Percentiles rank a stretch among this genome's conserved stretches.
These are phyloP conservation scores for Haemorhous mexicanus DNA, from an alignment of 2,113 vertebrate species.

Conservation along the genomic window DNA sequence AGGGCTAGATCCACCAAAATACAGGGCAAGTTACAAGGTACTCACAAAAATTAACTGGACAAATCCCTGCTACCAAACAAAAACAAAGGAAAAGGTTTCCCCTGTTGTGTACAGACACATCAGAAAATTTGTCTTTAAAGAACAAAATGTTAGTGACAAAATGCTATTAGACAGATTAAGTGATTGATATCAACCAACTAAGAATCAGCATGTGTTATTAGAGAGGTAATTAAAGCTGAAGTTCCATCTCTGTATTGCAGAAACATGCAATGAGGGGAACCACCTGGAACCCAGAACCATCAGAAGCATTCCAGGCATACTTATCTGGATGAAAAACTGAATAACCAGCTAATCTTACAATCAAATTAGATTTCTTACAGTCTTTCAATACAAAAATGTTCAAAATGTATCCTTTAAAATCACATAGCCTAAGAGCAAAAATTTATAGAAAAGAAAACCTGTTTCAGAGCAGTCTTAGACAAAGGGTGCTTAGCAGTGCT, in stretches of 20 bases:
- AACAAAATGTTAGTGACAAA: background rate
- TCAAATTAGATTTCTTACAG: background rate
- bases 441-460: background rate
- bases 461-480: background rate
- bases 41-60: background rate
- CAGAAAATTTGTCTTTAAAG: background rate
- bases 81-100: background rate
- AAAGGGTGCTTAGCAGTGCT: background rate
- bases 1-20: background rate
- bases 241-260: background rate
- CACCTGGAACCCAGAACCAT: background rate
- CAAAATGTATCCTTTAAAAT: background rate
- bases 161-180: background rate
- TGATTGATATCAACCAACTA: background rate
- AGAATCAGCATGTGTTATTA: background rate
- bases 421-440: background rate
- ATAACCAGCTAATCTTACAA: background rate
- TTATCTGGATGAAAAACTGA: background rate
- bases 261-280: background rate
- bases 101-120: background rate
- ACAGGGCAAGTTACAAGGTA: background rate
- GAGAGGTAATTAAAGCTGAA: background rate
- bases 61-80: background rate
- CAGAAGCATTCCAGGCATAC: background rate
- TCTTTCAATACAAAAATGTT: background rate